Conservation (phyloP, 2,797 vertebrate species). For the Cyprinella venusta region DNA sequence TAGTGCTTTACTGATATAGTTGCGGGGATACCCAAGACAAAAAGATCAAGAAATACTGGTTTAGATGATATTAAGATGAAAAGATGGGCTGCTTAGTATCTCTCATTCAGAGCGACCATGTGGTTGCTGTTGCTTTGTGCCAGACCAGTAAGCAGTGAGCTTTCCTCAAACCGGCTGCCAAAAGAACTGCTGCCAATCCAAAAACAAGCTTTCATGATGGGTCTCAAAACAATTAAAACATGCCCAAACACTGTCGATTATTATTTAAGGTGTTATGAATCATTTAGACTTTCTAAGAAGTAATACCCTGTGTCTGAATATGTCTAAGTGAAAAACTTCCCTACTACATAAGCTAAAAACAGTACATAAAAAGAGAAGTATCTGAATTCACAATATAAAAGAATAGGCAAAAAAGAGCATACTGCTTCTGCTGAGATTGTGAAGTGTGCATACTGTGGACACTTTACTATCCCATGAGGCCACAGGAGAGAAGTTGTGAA, state of each 20-base stretch:
- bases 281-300: not conserved
- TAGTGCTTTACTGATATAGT: not conserved
- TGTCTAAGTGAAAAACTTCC: not conserved
- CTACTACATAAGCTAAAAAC: not conserved
- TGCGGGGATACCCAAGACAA: not conserved
- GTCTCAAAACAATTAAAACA: conserved; percentile 20
- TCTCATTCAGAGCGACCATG: conserved; percentile 53
- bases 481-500: not conserved
- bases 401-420: not conserved
- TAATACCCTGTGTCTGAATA: not conserved
- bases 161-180: conserved; percentile 52
- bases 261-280: not conserved
- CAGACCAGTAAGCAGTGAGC: conserved; percentile 41
- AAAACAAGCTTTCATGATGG: conserved; percentile 28
- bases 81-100: conserved; percentile 47
- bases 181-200: conserved; percentile 36
- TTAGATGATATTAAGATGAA: conserved; percentile 59
- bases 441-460: not conserved
- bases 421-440: not conserved
- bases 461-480: conserved; percentile 1
- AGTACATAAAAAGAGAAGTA: not conserved
- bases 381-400: not conserved
- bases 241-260: not conserved
- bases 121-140: conserved; percentile 50
- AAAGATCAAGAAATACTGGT: conserved; percentile 3